Base-by-base conservation (phyloP, 2,888 invertebrate genomes). In the Fissipunctia ypsillon region DNA sequence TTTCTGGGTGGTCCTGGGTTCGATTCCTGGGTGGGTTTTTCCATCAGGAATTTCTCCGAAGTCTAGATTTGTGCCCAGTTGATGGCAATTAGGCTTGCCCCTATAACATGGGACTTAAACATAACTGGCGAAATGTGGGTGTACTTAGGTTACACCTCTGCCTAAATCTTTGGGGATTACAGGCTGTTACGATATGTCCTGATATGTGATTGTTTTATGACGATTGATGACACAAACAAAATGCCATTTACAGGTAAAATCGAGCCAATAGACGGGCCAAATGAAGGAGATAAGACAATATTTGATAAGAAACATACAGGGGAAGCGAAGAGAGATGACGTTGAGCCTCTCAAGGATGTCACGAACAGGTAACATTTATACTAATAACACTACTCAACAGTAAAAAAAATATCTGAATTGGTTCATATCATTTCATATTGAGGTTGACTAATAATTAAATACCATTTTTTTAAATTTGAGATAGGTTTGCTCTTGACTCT, bases 241-340 rank as follows among this genome's bases (percentile, higher is more conserved):
- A 69, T 31, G 1, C 3, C 5, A 14, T 56, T 81, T 81, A 3
- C 86, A 92, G 90, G 92, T 31, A 90, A 92, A 89, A 66, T 91
- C 66, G 91, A 93, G 7, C 48, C 81, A 7, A 71, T 74, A 19
- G 87, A 90, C 0, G 76, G 78, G 2, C 71, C 81, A 10, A 84
- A 86, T 5, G 93, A 92, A 65, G 94, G 90, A 2, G 93, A 94
- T 60, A 91, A 87, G 68, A 89, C 88, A 0, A 91, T 92, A 83
- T 92, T 91, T 78, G 87, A 86, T 61, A 92, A 90, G 72, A 85
- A 77, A 73, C 69, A 64, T 85, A 78, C 81, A 66, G n/a, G 41
- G 76, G 90, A 60, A 83, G 79, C 50, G 65, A 89, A 28, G 76
- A 75, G 0, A 70, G 90, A 72, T 71, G 87, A 48, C 60, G 74